Evolutionary conservation across 2,888 invertebrate species (phyloP).

Genomic region (Danaus chrysippus): DNA sequence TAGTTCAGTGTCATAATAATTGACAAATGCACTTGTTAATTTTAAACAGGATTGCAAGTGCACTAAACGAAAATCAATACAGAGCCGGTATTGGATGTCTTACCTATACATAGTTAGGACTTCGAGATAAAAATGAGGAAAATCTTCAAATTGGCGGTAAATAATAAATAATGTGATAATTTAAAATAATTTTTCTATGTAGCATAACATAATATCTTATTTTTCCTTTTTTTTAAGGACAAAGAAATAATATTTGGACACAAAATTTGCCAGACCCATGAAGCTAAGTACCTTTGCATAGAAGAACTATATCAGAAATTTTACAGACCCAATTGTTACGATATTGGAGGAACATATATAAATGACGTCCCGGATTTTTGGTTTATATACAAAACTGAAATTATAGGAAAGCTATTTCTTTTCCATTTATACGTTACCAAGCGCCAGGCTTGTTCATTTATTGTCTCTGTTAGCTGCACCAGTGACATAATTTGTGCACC

Average conservation of each 20-base stretch:
- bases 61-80: too few relatives aligned
- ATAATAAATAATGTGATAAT: conserved; percentile 2
- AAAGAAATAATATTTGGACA: conserved; percentile 52
- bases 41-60: too few relatives aligned
- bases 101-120: too few relatives aligned
- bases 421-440: conserved; percentile 61
- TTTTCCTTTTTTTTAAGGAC: conserved; percentile 39
- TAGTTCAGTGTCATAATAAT: too few relatives aligned
- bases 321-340: conserved; percentile 58
- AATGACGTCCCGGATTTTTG: conserved; percentile 57
- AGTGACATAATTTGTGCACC: conserved; percentile 48
- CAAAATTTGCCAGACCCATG: conserved; percentile 49
- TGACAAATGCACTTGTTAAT: too few relatives aligned
- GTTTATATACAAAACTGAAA: conserved; percentile 59
- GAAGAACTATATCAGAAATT: conserved; percentile 58
- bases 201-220: neutral
- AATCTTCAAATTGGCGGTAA: conserved; percentile 14
- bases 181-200: too few relatives aligned
- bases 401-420: conserved; percentile 49
- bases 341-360: conserved; percentile 64
- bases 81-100: too few relatives aligned
- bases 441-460: conserved; percentile 46
- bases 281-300: conserved; percentile 59
- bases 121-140: too few relatives aligned
- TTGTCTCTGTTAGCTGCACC: conserved; percentile 45